Evolutionary conservation across 2,888 invertebrate species (phyloP), one percentile per base, ranked within the genome.

Genomic region (Mycalesis mineus): DNA sequence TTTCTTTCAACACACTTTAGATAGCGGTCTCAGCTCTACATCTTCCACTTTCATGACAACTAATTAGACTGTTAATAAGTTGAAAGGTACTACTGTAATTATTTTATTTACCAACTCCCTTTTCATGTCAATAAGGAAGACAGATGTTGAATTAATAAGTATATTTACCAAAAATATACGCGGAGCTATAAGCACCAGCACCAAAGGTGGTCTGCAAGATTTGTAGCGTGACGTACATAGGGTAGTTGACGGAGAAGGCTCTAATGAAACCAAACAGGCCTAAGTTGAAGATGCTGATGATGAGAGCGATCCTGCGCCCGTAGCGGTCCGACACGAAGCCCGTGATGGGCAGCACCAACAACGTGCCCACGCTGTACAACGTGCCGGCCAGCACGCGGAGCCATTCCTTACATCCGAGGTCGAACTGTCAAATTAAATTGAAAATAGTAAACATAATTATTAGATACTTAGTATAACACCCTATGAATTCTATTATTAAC

Each of bases 291-390:
- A 91, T 83, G 28, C 88, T 84, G 57, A 82, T 68, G 9, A 91
- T 78, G 57, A 92, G 73, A 11, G 90, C 75, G 9, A 82, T 78
- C 64, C 87, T 82, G 57, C 92, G 79, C 15, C 92, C 92, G 69
- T 81, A 93, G 91, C 88, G 91, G 75, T 94, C 93, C 4, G 93
- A 93, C 44, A 93, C 70, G 53, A 88, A 83, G 41, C 93, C 93
- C 2, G 92, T 87, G 31, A 92, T 73, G 1, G 92, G 91, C 59
- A 93, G 79, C 3, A 92, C 92, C 56, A 92, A 73, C 65, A 93
- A 91, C 66, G 91, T 92, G 14, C 93, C 93, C 45, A 91, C 66
- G 66, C 91, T 92, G 68, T 92, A 91, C 11, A 93, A 76, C 7
- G 93, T 92, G 5, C 94, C 94, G 17, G 93, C 91, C 57, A 93